phyloP scores from a whole-genome alignment of 1,140 invertebrate species.

The Drosophila triauraria region DNA sequence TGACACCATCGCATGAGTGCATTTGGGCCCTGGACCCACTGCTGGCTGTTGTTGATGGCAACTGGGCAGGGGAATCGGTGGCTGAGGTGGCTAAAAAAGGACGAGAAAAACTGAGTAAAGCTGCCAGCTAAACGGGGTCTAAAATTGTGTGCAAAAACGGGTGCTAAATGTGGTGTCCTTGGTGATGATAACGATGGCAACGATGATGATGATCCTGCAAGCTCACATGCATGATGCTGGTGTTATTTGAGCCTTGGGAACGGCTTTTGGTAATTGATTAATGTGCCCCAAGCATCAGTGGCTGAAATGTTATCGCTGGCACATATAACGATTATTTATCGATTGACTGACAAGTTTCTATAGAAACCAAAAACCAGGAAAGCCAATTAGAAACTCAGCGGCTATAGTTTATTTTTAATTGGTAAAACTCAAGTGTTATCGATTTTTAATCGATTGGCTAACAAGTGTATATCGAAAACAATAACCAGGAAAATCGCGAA shows the following conservation, averaged over 20 bases:
- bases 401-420: not conserved
- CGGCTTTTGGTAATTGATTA: constrained; percentile 33
- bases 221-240: constrained; percentile 27
- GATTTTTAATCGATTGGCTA: too few relatives aligned
- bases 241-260: constrained; percentile 35
- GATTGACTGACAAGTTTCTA: not conserved
- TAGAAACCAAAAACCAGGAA: not conserved
- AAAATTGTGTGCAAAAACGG: constrained; percentile 12
- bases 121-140: constrained; percentile 13
- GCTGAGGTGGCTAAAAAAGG: constrained; percentile 10
- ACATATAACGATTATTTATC: constrained; percentile 42
- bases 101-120: constrained; percentile 13
- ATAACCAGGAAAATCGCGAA: too few relatives aligned
- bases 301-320: constrained; percentile 18
- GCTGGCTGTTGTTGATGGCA: constrained; percentile 43
- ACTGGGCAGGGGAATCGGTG: constrained; percentile 1
- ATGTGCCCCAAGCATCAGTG: not conserved
- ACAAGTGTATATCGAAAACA: too few relatives aligned
- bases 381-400: too few relatives aligned
- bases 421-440: not conserved
- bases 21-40: constrained; percentile 37
- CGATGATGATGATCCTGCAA: constrained; percentile 3
- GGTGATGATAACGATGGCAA: constrained; percentile 2
- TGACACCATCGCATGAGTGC: constrained; percentile 65
- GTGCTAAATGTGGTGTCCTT: constrained; percentile 1